These are phyloP conservation scores for Neotoxoptera formosana DNA, from an alignment of 1,140 invertebrate genomes.

Conservation along the genomic window DNA sequence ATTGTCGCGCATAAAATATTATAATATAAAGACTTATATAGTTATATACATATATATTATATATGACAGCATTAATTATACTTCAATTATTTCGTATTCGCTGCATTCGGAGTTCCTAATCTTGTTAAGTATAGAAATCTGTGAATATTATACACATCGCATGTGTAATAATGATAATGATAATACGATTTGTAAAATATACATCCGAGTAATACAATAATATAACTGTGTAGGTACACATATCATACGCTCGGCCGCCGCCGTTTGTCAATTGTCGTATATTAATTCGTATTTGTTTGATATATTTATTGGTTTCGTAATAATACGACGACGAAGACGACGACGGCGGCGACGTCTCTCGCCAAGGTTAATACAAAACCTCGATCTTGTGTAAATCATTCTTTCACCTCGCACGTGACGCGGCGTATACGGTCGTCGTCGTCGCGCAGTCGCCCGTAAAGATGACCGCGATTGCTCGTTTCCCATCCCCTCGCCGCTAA, in stretches of 20 bases:
- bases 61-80: too few species aligned
- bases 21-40: neutral
- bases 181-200: neutral
- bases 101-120: neutral
- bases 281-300: constrained; percentile 3
- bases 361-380: constrained; percentile 43
- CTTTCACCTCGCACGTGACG: constrained; percentile 42
- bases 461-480: constrained; percentile 32
- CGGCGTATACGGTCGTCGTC: neutral
- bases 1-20: neutral
- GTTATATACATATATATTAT: neutral
- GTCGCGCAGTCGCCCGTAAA: constrained; percentile 5
- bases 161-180: neutral
- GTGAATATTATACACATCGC: neutral
- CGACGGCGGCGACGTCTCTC: neutral
- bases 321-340: neutral
- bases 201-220: neutral
- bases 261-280: neutral
- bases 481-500: too few species aligned
- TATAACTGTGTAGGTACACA: neutral
- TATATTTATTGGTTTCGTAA: constrained; percentile 35
- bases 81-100: neutral
- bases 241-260: neutral
- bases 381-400: constrained; percentile 47
- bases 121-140: neutral